Conservation (phyloP, 2,113 vertebrate species). For the Pungitius pungitius region DNA sequence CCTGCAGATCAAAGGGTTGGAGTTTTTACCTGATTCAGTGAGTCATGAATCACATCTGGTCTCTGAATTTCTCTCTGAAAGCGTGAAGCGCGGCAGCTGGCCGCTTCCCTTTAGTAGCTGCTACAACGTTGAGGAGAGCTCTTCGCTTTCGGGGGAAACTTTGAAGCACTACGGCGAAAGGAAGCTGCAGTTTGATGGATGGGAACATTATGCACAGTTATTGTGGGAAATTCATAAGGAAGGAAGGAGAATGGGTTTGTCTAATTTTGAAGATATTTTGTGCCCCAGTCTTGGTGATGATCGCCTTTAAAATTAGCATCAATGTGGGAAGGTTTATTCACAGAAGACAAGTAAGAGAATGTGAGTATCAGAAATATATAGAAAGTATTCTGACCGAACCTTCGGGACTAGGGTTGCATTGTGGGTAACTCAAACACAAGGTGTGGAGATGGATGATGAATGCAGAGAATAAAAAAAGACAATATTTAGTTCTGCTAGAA, state of each 20-base stretch:
- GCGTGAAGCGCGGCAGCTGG: conserved; percentile 54
- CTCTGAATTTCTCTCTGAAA: conserved; percentile 23
- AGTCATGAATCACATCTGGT: conserved; percentile 30
- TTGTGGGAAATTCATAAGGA: background rate
- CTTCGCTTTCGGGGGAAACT: conserved; percentile 17
- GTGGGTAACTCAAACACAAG: background rate
- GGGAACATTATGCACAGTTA: background rate
- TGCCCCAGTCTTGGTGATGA: background rate
- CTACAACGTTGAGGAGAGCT: conserved; percentile 12
- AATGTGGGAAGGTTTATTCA: background rate
- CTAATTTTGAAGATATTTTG: background rate
- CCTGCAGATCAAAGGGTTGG: conserved; percentile 44
- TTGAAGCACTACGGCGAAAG: conserved; percentile 4
- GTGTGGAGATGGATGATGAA: background rate
- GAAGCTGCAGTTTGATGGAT: conserved; percentile 24
- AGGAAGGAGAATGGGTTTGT: background rate
- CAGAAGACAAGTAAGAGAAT: background rate
- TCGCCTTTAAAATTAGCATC: background rate
- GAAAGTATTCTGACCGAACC: background rate
- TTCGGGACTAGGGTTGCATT: background rate
- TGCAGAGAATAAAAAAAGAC: background rate
- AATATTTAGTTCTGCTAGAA: background rate
- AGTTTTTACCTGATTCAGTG: conserved; percentile 11
- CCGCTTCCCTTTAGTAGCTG: conserved; percentile 22
- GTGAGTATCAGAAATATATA: background rate